Evolutionary conservation across 2,797 vertebrate species (phyloP), one percentile per base, ranked within the genome.

Genomic region (Gymnoscopelus braueri): DNA sequence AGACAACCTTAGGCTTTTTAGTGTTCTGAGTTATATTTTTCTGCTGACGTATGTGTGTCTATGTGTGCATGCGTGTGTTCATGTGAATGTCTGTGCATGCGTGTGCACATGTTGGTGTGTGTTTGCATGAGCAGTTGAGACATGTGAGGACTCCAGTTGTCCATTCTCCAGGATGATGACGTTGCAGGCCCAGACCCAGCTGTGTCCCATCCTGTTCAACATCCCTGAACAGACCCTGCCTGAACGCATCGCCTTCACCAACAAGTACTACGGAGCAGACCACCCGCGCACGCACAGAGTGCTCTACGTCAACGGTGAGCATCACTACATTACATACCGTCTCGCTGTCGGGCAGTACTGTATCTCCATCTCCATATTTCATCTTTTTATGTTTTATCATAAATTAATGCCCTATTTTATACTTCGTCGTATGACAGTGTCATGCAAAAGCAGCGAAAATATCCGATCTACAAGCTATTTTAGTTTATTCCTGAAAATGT

Each of bases 281-380:
- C 79, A 67, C 1, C 91, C 92, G 0, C 67, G 69, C 50, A 92
- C 93, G n/a, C 90, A 80, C 67, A 91, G 83, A 4, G 87, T 97
- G 19, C 93, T 97, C 10, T 97, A 95, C 2, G 84, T 97, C 23
- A 97, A 97, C 0, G 96, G 96, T 97, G 77, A 66, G 85, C 39
- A 10, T 44, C 8, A 8, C 39, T 9, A 44, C 39, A 10, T 44
- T 44, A 44, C 39, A 44, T 39, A 4, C 26, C 3, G 26, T 29
- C 26, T 29, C 26, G 19, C 19, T 29, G 26, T 29, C 26, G 19
- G 19, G 19, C 19, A 19, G 19, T 1, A 19, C 1, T 19, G 19
- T 19, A 19, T 19, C 19, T 19, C 19, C 26, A 29, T 29, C 26
- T 29, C 26, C 26, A 29, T 29, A 29, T 29, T 29, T 29, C 19